A percentile compares a stretch with the other conserved stretches of the same genome.
phyloP scores from a whole-genome alignment of 2,113 vertebrate genomes.

The Astatotilapia flaviijosephi region DNA sequence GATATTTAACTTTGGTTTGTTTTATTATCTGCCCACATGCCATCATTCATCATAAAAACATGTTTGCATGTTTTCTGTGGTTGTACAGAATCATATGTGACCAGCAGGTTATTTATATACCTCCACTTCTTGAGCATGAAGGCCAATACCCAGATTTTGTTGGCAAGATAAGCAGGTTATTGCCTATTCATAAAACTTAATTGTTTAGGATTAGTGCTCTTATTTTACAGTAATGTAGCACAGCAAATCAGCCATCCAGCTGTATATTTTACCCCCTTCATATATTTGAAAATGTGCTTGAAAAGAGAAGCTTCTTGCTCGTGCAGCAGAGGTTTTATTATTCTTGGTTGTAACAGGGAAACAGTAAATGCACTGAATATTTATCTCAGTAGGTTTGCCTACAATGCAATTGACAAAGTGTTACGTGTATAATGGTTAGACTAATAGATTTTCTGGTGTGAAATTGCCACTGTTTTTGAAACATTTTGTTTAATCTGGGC shows the following conservation, averaged over 20 bases:
- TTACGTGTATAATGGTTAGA: slow-evolving; percentile 33
- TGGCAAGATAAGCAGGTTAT: neutral
- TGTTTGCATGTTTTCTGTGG: slow-evolving; percentile 20
- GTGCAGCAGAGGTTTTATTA: slow-evolving; percentile 43
- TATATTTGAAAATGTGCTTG: slow-evolving; percentile 13
- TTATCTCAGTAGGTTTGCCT: slow-evolving; percentile 41
- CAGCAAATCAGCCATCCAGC: slow-evolving; percentile 31
- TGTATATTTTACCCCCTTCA: slow-evolving; percentile 14
- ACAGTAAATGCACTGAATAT: slow-evolving; percentile 61
- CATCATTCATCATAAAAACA: neutral
- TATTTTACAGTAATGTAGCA: slow-evolving; percentile 44
- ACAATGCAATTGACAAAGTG: slow-evolving; percentile 44
- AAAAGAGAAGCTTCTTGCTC: slow-evolving; percentile 29
- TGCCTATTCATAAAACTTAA: slow-evolving; percentile 34
- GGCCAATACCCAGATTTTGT: neutral
- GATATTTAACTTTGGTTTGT: neutral
- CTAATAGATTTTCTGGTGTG: slow-evolving; percentile 10
- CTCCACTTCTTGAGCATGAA: slow-evolving; percentile 15
- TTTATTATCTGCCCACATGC: neutral
- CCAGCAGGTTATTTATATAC: slow-evolving; percentile 4
- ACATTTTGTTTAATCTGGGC: slow-evolving; percentile 11
- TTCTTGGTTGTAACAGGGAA: slow-evolving; percentile 47
- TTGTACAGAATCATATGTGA: neutral
- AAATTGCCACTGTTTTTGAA: neutral
- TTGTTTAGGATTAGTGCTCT: slow-evolving; percentile 38